Base-by-base conservation (phyloP, 2,797 vertebrate genomes). In the Parauchenoglanis punctatus region DNA sequence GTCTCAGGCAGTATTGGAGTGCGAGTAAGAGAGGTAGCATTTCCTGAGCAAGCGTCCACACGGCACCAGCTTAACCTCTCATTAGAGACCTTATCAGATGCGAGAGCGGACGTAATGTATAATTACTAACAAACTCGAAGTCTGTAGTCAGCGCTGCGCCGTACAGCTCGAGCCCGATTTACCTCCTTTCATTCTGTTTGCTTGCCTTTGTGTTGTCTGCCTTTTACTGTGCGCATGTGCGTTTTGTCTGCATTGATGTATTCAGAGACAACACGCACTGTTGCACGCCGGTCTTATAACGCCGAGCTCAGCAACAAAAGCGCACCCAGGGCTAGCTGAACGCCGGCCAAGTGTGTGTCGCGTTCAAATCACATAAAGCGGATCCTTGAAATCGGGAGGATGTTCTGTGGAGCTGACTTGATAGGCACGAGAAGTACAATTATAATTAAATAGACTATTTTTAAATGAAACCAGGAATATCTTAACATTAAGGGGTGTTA, bases 141-240 rank as follows among this genome's bases (percentile, higher is more conserved):
- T 46, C 81, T 80, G 10, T 10, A 46, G 52, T 15, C 59, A 44
- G 78, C 72, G 65, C 73, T 52, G 63, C 73, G 31, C 59, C 70
- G 78, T 59, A 63, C 65, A 35, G 52, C 54, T 59, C 17, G 1
- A 59, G 11, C 11, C 31, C 0, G 31, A 44, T 56, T 81, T 87
- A 72, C 44, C 40, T 35, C 28, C 70, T 52, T 58, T 76, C 58
- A 12, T 52, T 28, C 56, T 13, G 54, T 61, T 35, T 81, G 28
- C 68, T 75, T 49, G 20, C 56, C 54, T 78, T 52, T 81, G 8
- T 84, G 65, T 73, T 88, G 84, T 83, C 40, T 83, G 61, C 44
- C 23, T 67, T 65, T 49, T 18, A 49, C 15, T 31, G 61, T 46
- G 59, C 28, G 23, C 31, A 7, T 49, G 78, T 61, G 25, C 61